Base-by-base conservation (phyloP, 2,888 invertebrate species). In the Nematopogon swammerdamellus region DNA sequence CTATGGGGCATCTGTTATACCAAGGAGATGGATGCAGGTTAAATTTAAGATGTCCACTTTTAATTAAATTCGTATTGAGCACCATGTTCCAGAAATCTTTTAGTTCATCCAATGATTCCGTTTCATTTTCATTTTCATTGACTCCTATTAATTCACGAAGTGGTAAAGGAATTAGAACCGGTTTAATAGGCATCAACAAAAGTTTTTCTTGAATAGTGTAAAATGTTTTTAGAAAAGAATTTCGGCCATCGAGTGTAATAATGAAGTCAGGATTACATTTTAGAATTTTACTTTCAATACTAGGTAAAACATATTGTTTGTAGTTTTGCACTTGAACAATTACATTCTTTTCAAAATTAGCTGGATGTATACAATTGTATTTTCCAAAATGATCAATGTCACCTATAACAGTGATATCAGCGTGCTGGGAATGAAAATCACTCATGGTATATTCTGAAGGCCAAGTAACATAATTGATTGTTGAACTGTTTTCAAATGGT, bases 1-100 rank as follows among this genome's bases (percentile, higher is more conserved):
- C 81, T 2, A 88, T 85, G 4, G 88, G 88, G 60, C 88, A 88
- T 56, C 80, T 68, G 48, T 72, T 79, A 42, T 67, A 72, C 85
- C 86, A 87, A 45, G 75, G 70, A 3, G 86, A 86, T 54, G 82
- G 56, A 56, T 57, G 63, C 52, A 69, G 62, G 52, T 60, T 67
- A 58, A 76, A 73, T 52, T 57, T 63, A n/a, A 70, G 45, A 50
- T 48, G 56, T 25, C 62, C 66, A 59, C 55, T 65, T 43, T 56
- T 58, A 47, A 74, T 63, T 10, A 64, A 59, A 54, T 66, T 65
- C 20, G 61, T 55, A 52, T 65, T 65, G 55, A 66, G 60, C 42
- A 75, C 58, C 51, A 52, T 53, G 54, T 59, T 62, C 77, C 79
- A 79, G 63, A 80, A 76, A 25, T 76, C 76, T 48, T 70, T 69